Evolutionary conservation across 2,797 vertebrate species (phyloP), one percentile per base, ranked within the genome.

Genomic region (Pseudochirops corinnae): DNA sequence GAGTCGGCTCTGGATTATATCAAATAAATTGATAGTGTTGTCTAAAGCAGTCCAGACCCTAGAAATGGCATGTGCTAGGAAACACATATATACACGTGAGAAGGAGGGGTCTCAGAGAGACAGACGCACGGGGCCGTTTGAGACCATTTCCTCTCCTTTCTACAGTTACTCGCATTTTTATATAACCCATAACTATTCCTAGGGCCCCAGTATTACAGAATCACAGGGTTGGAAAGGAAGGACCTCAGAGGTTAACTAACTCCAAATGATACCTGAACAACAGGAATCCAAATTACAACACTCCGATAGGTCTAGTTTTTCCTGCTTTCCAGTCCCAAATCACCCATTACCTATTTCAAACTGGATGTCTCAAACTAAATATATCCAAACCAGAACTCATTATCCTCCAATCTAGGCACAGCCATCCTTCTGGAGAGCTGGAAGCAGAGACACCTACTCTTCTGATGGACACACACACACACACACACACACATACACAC

Each of bases 1-100:
- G 95, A 52, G 50, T 94, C 91, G 24, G 57, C 95, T 97, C 97
- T 97, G 97, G 95, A 93, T 93, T 90, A 0, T 90, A 58, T 95
- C 96, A 96, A 55, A 96, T 95, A 94, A 95, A 95, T 46, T 18
- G 50, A 31, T 90, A n/a, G n/a, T 93, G 87, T 87, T 94, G 29
- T 93, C 92, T 91, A 91, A 95, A n/a, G 29, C 24, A 94, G 95
- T 67, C 93, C 82, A 95, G 96, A 91, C 50, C 53, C 92, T 50
- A 82, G 91, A 87, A 57, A 56, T 58, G 31, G 39, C 53, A 2
- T 10, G 0, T 0, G 14, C 33, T 55, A 0, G 3, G 56, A 87
- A 6, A 62, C 39, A 91, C 0, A 0, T 50, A 0, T 18, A 50
- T n/a, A 46, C 56, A 14, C 4, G 5, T 9, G 7, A 56, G 39